Evolutionary conservation across 2,797 vertebrate genomes (phyloP).

Genomic region (Sebastes alutus): DNA sequence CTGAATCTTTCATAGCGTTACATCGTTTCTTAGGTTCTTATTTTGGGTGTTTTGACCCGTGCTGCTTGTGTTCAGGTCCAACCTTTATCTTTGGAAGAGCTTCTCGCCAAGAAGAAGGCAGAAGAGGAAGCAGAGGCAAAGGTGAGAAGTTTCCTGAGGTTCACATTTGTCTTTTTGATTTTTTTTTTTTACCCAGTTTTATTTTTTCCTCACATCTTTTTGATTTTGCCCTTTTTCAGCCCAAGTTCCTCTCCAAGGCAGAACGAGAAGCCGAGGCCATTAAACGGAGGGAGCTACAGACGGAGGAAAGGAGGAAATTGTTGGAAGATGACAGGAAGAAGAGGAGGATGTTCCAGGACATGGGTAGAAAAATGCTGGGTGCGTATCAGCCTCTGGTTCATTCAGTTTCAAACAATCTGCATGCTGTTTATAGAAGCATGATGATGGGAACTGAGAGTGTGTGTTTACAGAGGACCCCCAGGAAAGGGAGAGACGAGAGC

Average conservation of each 20-base stretch:
- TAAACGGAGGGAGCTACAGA: constrained; percentile 89
- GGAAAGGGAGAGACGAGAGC: constrained; percentile 93
- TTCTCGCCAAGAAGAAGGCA: constrained; percentile 96
- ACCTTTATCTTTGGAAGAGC: constrained; percentile 94
- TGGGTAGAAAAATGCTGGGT: constrained; percentile 98
- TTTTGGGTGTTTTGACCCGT: neutral
- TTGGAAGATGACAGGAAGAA: constrained; percentile 95
- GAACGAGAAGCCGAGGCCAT: constrained; percentile 94
- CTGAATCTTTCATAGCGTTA: neutral
- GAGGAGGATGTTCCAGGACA: constrained; percentile 94
- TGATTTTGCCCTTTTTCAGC: constrained; percentile 76
- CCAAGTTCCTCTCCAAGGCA: constrained; percentile 95
- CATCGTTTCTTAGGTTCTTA: neutral
- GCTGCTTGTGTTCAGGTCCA: constrained; percentile 82
- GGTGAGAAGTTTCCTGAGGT: constrained; percentile 68
- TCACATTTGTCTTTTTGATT: neutral
- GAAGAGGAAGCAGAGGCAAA: constrained; percentile 97
- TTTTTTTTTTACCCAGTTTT: neutral
- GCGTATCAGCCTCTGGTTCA: constrained; percentile 23
- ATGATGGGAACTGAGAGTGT: neutral
- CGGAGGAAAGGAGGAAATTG: constrained; percentile 88
- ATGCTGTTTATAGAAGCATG: neutral
- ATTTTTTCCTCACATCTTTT: neutral
- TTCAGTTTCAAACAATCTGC: neutral
- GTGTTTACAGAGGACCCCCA: constrained; percentile 92